A percentile compares a stretch with the other conserved stretches of the same genome.
These are phyloP conservation scores for Plagodis dolabraria DNA, from an alignment of 2,888 invertebrate genomes.

Conservation along the genomic window DNA sequence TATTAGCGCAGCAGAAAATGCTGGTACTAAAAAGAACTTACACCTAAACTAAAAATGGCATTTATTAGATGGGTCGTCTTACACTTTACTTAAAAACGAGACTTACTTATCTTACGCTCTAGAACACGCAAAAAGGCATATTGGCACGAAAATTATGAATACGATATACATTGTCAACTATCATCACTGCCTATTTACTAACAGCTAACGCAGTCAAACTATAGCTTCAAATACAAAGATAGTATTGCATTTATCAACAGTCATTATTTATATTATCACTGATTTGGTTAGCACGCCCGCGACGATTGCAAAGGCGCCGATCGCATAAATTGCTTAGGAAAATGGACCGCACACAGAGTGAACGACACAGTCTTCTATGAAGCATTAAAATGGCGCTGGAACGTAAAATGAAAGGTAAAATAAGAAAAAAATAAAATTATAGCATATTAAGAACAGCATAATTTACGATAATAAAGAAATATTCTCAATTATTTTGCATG, in stretches of 20 bases:
- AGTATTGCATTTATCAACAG: slow-evolving; percentile 60
- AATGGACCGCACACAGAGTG: slow-evolving; percentile 66
- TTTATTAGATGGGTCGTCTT: no score
- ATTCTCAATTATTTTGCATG: no score
- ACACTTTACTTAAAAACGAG: no score
- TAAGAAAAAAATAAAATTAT: no score
- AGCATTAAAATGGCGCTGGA: slow-evolving; percentile 55
- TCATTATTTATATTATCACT: slow-evolving; percentile 69
- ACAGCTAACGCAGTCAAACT: background rate
- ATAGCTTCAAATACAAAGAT: slow-evolving; percentile 56
- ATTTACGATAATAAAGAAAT: no score
- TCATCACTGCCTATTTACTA: background rate
- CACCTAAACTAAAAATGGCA: no score
- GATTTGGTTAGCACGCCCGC: slow-evolving; percentile 65
- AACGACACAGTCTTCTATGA: slow-evolving; percentile 31
- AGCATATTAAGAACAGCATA: no score
- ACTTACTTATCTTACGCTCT: no score
- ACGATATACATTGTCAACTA: background rate
- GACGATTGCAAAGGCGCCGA: slow-evolving; percentile 65
- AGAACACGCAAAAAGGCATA: no score
- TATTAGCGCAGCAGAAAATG: no score
- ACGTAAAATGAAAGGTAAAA: background rate
- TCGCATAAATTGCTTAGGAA: slow-evolving; percentile 74
- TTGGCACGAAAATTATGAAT: no score
- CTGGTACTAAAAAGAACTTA: no score